phyloP scores from a whole-genome alignment of 2,113 vertebrate genomes.

The Apteryx owenii region DNA sequence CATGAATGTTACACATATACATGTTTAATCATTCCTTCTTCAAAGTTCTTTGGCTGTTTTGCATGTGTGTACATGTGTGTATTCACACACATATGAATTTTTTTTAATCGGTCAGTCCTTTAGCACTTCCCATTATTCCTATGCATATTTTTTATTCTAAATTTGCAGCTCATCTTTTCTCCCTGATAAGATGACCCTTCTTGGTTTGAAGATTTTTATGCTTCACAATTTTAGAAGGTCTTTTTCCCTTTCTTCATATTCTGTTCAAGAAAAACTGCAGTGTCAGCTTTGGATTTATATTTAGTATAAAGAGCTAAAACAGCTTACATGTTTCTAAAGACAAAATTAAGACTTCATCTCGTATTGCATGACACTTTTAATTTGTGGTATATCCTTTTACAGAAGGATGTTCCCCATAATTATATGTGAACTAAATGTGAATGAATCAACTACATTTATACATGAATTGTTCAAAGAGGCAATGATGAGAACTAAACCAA shows the following conservation, averaged over 20 bases:
- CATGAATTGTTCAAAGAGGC: neutral
- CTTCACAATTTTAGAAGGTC: neutral
- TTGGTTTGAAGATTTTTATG: neutral
- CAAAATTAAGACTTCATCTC: neutral
- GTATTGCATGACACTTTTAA: neutral
- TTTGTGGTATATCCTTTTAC: neutral
- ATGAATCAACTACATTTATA: neutral
- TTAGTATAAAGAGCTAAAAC: neutral
- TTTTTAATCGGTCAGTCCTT: neutral
- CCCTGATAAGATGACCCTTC: neutral
- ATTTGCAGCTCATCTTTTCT: neutral
- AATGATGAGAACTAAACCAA: neutral
- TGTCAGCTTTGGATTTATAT: neutral
- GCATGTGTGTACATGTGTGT: neutral
- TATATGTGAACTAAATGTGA: neutral
- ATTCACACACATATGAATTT: neutral
- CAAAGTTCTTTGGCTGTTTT: neutral
- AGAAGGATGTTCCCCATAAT: neutral
- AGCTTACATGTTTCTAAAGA: neutral
- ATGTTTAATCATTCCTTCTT: neutral
- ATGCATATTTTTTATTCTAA: neutral
- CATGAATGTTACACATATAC: fast-evolving
- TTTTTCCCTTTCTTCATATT: neutral
- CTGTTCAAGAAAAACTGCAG: neutral
- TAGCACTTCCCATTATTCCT: neutral